Evolutionary conservation across 1,140 invertebrate genomes (phyloP).

Genomic region (Megathymus violae): DNA sequence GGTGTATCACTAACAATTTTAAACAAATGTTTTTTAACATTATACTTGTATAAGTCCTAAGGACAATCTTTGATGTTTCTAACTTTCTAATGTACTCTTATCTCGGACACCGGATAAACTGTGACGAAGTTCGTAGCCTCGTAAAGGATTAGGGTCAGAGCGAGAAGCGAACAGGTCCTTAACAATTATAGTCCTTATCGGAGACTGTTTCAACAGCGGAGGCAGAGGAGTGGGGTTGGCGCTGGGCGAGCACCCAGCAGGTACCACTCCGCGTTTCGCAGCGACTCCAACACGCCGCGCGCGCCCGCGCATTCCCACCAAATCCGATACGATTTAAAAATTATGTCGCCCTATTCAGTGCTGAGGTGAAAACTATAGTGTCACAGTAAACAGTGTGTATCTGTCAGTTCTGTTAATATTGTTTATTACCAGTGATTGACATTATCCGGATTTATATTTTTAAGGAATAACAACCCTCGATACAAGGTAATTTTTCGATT

Average conservation of each 20-base stretch:
- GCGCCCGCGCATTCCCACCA: constrained; percentile 59
- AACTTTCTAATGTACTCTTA: constrained; percentile 28
- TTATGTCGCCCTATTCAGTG: constrained; percentile 70
- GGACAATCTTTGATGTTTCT: not conserved
- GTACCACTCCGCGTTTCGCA: constrained; percentile 54
- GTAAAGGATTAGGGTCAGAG: constrained; percentile 66
- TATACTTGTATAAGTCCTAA: not conserved
- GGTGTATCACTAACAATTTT: constrained; percentile 6
- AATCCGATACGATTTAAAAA: constrained; percentile 59
- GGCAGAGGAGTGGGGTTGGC: constrained; percentile 58
- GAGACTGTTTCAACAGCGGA: constrained; percentile 56
- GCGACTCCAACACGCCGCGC: constrained; percentile 50
- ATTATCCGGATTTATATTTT: constrained; percentile 60
- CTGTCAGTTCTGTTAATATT: constrained; percentile 29
- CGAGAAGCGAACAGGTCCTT: constrained; percentile 48
- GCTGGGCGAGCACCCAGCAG: constrained; percentile 28
- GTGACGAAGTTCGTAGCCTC: constrained; percentile 60
- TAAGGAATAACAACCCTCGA: constrained; percentile 46
- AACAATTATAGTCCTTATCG: constrained; percentile 72
- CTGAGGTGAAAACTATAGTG: constrained; percentile 61
- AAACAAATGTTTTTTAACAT: not conserved
- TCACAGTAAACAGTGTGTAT: constrained; percentile 44
- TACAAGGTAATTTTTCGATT: constrained; percentile 62
- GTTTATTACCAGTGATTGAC: constrained; percentile 43
- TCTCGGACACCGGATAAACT: constrained; percentile 38